Conservation (phyloP, 2,113 vertebrate species). For the Engystomops pustulosus region DNA sequence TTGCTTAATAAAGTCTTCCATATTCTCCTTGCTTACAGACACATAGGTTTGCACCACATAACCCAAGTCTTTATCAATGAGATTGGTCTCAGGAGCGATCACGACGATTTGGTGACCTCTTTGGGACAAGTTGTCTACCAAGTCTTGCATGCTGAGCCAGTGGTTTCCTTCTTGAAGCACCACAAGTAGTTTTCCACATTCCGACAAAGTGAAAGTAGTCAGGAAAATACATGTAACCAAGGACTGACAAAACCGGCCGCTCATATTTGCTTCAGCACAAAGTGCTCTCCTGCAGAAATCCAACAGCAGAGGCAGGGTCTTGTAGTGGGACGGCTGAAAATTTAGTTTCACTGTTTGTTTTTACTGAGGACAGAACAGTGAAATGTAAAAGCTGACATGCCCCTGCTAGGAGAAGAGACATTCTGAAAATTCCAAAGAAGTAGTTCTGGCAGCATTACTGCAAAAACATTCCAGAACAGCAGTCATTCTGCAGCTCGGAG, state of each 20-base stretch:
- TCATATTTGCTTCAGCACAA: not conserved
- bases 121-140: conserved; percentile 73
- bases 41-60: conserved; percentile 70
- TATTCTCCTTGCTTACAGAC: conserved; percentile 68
- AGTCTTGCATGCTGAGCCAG: conserved; percentile 78
- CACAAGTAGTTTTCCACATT: conserved; percentile 79
- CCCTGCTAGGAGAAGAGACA: not conserved
- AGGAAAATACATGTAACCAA: conserved; percentile 49
- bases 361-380: not conserved
- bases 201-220: conserved; percentile 55
- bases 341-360: conserved; percentile 8
- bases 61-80: conserved; percentile 73
- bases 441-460: not conserved
- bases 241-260: not conserved
- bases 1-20: conserved; percentile 31
- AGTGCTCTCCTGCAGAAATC: not conserved
- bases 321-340: not conserved
- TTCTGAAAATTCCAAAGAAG: conserved; percentile 12
- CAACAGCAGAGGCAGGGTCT: not conserved
- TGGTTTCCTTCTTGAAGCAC: conserved; percentile 87
- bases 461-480: conserved; percentile 9
- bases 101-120: conserved; percentile 77
- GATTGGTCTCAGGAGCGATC: conserved; percentile 74
- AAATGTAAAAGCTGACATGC: not conserved
- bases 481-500: not conserved